Evolutionary conservation across 2,113 vertebrate species (phyloP).

Genomic region (Podarcis cretensis): DNA sequence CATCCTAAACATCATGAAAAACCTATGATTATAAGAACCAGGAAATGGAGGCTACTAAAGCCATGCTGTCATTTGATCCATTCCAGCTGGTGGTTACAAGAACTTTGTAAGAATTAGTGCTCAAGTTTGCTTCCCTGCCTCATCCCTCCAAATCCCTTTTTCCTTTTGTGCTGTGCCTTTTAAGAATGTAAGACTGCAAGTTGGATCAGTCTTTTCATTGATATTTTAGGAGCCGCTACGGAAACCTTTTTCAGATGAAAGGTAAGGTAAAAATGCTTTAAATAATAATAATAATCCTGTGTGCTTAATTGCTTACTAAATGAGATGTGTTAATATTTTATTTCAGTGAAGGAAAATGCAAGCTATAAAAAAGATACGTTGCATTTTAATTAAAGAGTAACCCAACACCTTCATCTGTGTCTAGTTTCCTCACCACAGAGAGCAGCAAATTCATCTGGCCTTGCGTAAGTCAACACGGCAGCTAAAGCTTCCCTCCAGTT

Average conservation of each 20-base stretch:
- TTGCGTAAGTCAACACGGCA: constrained; percentile 93
- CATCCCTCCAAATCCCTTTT: background rate
- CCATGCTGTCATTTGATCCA: background rate
- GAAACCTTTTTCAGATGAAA: background rate
- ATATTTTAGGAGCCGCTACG: background rate
- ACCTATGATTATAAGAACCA: background rate
- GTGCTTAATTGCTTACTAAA: background rate
- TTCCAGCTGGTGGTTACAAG: no score
- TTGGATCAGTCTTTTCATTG: background rate
- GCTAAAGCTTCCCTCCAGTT: constrained; percentile 96
- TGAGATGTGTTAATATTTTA: background rate
- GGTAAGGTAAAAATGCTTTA: background rate
- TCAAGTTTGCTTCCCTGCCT: background rate
- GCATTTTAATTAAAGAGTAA: background rate
- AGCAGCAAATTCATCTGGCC: constrained; percentile 90
- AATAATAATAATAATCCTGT: background rate
- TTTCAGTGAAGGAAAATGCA: background rate
- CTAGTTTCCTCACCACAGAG: constrained; percentile 85
- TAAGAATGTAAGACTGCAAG: background rate
- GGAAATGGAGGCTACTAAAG: background rate
- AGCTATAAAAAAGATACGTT: background rate
- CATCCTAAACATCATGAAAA: background rate
- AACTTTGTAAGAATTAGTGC: background rate
- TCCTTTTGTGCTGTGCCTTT: background rate
- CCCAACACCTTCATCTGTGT: no score